Base-by-base conservation (phyloP, 2,888 invertebrate species). In the Platycheirus rosarum region DNA sequence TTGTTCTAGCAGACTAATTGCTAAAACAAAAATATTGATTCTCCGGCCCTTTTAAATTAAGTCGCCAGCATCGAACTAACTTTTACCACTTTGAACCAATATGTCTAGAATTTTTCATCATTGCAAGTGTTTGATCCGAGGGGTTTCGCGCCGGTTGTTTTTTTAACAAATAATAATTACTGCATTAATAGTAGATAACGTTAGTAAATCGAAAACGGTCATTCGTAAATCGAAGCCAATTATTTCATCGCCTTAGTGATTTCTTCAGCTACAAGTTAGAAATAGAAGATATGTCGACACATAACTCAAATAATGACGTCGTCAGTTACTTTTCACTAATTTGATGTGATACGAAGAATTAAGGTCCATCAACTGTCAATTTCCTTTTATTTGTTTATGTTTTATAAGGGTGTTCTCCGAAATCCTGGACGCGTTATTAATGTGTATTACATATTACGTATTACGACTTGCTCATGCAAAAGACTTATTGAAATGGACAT, bases 361-460 rank as follows among this genome's bases (percentile, higher is more conserved):
- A 26, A 4, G 40, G 14, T 9, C 2, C 26, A 2, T 42, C 53
- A 55, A 32, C 49, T 35, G 16, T 32, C 46, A 40, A 32, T 29
- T 4, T 55, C 37, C n/a, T n/a, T n/a, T n/a, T n/a, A n/a, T n/a
- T n/a, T n/a, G n/a, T n/a, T n/a, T n/a, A n/a, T n/a, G n/a, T n/a
- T n/a, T 55, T 55, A 20, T 4, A 20, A 37, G 9, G 26, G 23
- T 23, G 7, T 57, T 6, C 18, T 48, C 1, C 8, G 13, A 26
- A 55, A 14, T 16, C 18, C 71, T 66, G 44, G 77, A 40, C 44
- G 37, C 42, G 71, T 71, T 65, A 71, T 44, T 78, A 78, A 78
- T 66, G 26, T 40, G 65, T 60, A 65, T 57, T 57, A 49, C 29
- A 51, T 23, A 62, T n/a, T n/a, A n/a, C n/a, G n/a, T n/a, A n/a